Evolutionary conservation across 30 jellyfish, hydroid and myxozoan species (phyloP).

Genomic region (Morbakka virulenta): DNA sequence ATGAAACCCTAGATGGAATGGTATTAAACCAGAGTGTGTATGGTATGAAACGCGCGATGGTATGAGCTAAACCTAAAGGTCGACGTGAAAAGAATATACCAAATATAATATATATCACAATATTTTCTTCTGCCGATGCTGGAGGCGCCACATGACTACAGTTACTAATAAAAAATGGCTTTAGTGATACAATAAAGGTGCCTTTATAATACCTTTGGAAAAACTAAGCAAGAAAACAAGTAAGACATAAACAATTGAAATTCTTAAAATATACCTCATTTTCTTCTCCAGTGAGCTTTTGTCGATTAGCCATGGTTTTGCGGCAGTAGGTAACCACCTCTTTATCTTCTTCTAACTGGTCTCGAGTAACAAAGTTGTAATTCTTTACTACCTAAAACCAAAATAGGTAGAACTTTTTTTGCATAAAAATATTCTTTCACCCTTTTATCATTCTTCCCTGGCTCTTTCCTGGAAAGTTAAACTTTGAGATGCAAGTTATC

Average conservation of each 20-base stretch:
- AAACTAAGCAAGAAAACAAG: neutral
- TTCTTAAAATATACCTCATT: slow-evolving; percentile 56
- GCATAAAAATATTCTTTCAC: neutral
- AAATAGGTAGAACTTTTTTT: neutral
- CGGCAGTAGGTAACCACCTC: slow-evolving; percentile 77
- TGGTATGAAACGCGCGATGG: too few species aligned
- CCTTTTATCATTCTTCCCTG: neutral
- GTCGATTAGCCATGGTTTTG: slow-evolving; percentile 60
- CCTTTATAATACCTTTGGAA: neutral
- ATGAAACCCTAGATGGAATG: too few species aligned
- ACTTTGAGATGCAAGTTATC: too few species aligned
- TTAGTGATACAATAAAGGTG: too few species aligned
- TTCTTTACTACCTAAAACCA: slow-evolving; percentile 74
- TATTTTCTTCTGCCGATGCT: too few species aligned
- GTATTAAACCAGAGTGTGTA: too few species aligned
- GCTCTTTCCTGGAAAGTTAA: neutral
- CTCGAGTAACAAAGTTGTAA: slow-evolving; percentile 79
- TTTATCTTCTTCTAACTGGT: slow-evolving; percentile 76
- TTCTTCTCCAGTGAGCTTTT: slow-evolving; percentile 61
- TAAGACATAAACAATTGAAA: too few species aligned
- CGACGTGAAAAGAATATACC: too few species aligned
- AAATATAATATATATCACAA: too few species aligned
- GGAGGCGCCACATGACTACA: too few species aligned
- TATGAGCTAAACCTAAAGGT: too few species aligned
- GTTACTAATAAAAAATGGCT: too few species aligned